These are phyloP conservation scores for Lasiurus borealis DNA, from an alignment of 2,113 vertebrate species.

Conservation along the genomic window DNA sequence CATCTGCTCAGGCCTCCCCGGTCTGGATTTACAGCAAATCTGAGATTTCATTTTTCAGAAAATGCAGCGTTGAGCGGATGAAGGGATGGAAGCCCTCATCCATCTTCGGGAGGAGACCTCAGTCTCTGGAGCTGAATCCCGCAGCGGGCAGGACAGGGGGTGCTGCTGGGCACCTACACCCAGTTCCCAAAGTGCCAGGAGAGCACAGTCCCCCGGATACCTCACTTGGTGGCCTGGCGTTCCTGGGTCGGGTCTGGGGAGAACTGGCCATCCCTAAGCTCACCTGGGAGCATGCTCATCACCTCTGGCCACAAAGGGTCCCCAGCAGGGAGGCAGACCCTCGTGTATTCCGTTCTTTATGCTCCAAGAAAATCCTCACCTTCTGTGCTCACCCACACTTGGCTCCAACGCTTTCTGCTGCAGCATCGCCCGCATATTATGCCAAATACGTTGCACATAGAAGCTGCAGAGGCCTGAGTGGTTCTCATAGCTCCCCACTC, in stretches of 20 bases:
- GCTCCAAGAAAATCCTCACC: neutral
- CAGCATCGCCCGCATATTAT: neutral
- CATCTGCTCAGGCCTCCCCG: slow-evolving; percentile 85
- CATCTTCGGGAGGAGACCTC: neutral
- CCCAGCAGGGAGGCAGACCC: neutral
- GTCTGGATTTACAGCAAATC: slow-evolving; percentile 85
- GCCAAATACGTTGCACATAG: neutral
- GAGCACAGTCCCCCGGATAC: rapidly evolving
- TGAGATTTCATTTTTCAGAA: slow-evolving; percentile 80
- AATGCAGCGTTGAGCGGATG: neutral
- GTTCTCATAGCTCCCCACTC: slow-evolving; percentile 59
- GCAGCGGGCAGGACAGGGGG: rapidly evolving
- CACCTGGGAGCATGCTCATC: neutral
- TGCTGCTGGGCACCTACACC: neutral
- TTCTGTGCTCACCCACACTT: neutral
- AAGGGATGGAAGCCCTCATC: neutral
- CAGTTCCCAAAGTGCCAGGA: neutral
- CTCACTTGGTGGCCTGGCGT: neutral
- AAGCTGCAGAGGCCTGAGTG: slow-evolving; percentile 30
- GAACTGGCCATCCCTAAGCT: neutral
- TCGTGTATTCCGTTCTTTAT: neutral
- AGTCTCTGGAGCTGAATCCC: rapidly evolving
- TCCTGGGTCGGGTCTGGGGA: neutral
- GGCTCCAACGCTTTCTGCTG: neutral
- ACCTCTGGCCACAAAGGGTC: neutral